Conservation (phyloP, 2,797 vertebrate species). For the Chelidonichthys spinosus region DNA sequence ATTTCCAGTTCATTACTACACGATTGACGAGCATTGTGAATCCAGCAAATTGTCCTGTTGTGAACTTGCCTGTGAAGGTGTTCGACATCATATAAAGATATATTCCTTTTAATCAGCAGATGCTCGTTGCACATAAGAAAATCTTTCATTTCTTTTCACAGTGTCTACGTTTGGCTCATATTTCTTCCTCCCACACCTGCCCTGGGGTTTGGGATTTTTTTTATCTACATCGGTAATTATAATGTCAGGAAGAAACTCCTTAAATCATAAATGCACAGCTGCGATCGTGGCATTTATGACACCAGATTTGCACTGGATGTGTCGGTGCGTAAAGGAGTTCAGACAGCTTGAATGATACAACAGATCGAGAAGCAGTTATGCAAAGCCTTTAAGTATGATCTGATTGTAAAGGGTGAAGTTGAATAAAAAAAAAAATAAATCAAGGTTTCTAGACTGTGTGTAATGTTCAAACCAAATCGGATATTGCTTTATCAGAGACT, state of each 20-base stretch:
- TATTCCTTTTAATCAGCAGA: not conserved
- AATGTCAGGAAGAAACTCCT: slow-evolving; percentile 7
- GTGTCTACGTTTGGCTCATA: not conserved
- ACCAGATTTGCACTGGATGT: not conserved
- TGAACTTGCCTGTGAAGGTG: not conserved
- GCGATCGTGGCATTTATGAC: not conserved
- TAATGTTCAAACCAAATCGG: not conserved
- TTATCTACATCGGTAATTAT: not conserved
- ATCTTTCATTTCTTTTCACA: slow-evolving; percentile 19
- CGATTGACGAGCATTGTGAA: not conserved
- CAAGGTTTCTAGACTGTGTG: not conserved
- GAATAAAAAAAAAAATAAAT: not conserved
- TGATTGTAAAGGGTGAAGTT: not conserved
- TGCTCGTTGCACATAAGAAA: not conserved
- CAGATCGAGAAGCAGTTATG: not conserved
- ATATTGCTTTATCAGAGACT: not conserved
- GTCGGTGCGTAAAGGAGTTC: too few species aligned
- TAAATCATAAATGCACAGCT: not conserved
- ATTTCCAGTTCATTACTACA: not conserved
- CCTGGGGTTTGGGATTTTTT: not conserved
- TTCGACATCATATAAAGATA: not conserved
- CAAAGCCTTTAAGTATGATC: not conserved
- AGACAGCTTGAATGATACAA: not conserved
- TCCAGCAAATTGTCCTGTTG: not conserved
- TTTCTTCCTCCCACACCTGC: not conserved